phyloP scores from a whole-genome alignment of 2,113 vertebrate species.

The Noctilio leporinus region DNA sequence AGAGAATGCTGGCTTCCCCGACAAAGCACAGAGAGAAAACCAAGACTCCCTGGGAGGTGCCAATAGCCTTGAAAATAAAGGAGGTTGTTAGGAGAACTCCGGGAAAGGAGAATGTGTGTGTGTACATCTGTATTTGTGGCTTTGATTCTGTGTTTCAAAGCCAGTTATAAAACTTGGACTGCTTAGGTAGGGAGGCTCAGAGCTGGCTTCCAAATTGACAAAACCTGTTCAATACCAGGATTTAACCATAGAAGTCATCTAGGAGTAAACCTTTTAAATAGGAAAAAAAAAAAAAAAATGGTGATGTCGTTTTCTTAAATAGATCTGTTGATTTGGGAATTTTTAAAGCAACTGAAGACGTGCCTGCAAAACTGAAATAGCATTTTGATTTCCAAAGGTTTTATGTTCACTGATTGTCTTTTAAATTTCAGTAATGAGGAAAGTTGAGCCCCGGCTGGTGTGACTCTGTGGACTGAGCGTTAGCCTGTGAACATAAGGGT shows the following conservation, averaged over 20 bases:
- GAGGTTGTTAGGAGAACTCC: neutral
- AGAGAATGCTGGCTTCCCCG: neutral
- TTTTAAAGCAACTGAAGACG: neutral
- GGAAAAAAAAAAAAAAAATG: neutral
- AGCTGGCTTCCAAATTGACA: neutral
- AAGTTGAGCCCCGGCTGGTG: no score
- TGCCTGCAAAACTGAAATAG: neutral
- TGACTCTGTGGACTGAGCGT: no score
- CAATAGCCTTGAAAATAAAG: neutral
- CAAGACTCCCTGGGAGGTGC: neutral
- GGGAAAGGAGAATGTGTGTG: neutral
- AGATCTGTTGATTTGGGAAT: neutral
- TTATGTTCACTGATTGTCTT: neutral
- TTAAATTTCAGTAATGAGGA: neutral
- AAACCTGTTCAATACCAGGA: neutral
- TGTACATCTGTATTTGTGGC: neutral
- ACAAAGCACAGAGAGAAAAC: neutral
- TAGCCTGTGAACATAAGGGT: no score
- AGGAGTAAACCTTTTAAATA: neutral
- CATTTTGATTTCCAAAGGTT: conserved; percentile 40
- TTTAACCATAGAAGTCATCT: neutral
- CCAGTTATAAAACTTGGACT: neutral
- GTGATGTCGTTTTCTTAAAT: neutral
- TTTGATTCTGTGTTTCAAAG: conserved; percentile 27
- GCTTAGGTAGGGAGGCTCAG: neutral